A percentile compares a stretch with the other conserved stretches of the same genome.
Evolutionary conservation across 2,113 vertebrate genomes (phyloP).

Genomic region (Macrotus californicus): DNA sequence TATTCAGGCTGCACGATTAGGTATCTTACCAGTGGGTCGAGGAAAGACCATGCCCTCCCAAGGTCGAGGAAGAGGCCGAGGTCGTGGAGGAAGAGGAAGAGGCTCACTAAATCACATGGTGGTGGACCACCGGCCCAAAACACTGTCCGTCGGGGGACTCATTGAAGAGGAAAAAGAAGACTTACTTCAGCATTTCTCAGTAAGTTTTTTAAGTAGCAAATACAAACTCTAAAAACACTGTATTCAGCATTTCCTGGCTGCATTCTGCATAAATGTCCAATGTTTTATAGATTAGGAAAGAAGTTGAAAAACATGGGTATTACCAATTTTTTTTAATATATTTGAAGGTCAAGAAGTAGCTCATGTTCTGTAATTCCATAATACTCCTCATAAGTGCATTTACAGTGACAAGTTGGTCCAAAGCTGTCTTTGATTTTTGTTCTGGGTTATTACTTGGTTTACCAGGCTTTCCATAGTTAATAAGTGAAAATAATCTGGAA

Average conservation of each 20-base stretch:
- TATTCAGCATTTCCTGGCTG: slow-evolving; percentile 39
- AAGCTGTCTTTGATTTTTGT: slow-evolving; percentile 32
- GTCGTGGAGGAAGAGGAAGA: slow-evolving; percentile 85
- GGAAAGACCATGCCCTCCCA: slow-evolving; percentile 81
- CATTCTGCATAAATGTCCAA: not conserved
- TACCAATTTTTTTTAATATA: slow-evolving; percentile 28
- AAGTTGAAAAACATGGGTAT: slow-evolving; percentile 15
- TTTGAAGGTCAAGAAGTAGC: slow-evolving; percentile 33
- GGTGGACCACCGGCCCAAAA: slow-evolving; percentile 94
- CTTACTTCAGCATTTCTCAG: slow-evolving; percentile 94
- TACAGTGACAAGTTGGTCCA: not conserved
- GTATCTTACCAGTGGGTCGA: slow-evolving; percentile 88
- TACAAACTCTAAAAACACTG: not conserved
- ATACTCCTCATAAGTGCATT: slow-evolving; percentile 30
- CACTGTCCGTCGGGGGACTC: slow-evolving; percentile 89
- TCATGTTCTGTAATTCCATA: not conserved
- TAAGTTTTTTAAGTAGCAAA: slow-evolving; percentile 75
- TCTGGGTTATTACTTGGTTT: slow-evolving; percentile 27
- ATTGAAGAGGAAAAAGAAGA: slow-evolving; percentile 95
- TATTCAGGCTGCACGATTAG: slow-evolving; percentile 90
- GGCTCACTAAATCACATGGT: slow-evolving; percentile 92
- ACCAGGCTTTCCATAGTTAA: not conserved
- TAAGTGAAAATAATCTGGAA: slow-evolving; percentile 17
- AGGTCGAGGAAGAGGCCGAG: slow-evolving; percentile 86
- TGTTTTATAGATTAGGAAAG: slow-evolving; percentile 47